Base-by-base conservation (phyloP, 2,797 vertebrate genomes). In the Halcyon leucocephala region DNA sequence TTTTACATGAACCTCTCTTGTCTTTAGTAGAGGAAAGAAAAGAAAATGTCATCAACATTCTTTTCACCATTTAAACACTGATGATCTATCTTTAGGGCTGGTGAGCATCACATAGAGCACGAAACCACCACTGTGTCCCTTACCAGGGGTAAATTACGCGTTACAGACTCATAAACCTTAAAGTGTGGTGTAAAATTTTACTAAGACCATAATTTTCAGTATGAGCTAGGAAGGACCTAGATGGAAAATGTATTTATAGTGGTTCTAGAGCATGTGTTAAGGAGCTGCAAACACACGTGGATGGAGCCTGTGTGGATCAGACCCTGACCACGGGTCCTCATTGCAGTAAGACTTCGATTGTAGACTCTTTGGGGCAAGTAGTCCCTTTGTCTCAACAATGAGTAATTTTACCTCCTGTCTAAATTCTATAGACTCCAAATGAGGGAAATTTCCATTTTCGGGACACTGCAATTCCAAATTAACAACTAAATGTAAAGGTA, bases 31-130 rank as follows among this genome's bases (percentile, higher is more conserved):
- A 89, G 92, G 71, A 90, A 80, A 89, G 83, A 94, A 93, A 93
- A 89, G 96, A 95, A 95, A 97, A 96, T 95, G 97, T 95, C 97
- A 96, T 95, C 92, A 90, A 93, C 94, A 71, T 95, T 96, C 91
- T 95, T 96, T 51, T 89, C 48, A 91, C 64, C 71, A 89, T 95
- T 96, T 76, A 64, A 95, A 97, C 52, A 42, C 93, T 91, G 86
- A 81, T 89, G 92, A 85, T 93, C 90, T 87, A 37, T 94, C 90
- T 90, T 93, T 55, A 82, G 88, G 86, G 81, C 74, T 87, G 73
- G 22, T 35, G 78, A 90, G 78, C 58, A 21, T 39, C 80, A 67
- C 41, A 73, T 22, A 29, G 52, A 70, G 78, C 88, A 86, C 12
- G 1, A 92, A 93, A 78, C 92, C 93, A 89, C 90, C 3, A 0